Evolutionary conservation across 2,113 vertebrate species (phyloP).

Genomic region (Amphiprion percula): DNA sequence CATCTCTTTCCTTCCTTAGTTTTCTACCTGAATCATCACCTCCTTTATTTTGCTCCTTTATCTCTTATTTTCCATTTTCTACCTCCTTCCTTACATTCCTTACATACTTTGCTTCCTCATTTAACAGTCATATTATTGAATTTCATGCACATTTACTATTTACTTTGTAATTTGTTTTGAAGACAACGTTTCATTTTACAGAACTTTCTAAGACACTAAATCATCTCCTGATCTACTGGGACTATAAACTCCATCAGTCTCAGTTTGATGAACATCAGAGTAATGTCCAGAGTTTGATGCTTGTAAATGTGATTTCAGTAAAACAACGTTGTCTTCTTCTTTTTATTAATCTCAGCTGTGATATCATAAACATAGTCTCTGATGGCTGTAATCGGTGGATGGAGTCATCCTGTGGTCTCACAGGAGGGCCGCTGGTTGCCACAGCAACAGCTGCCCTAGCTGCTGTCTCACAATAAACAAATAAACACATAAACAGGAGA

Average conservation of each 20-base stretch:
- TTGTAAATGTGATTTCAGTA: conserved; percentile 26
- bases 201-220: background rate
- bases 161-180: background rate
- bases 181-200: background rate
- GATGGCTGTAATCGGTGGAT: background rate
- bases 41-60: too few relatives aligned
- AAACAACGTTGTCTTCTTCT: background rate
- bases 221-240: background rate
- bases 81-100: too few relatives aligned
- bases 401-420: background rate
- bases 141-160: too few relatives aligned
- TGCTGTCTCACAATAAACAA: conserved; percentile 12
- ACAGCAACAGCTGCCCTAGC: conserved; percentile 31
- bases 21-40: too few relatives aligned
- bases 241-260: background rate
- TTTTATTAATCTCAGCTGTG: background rate
- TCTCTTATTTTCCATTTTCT: too few relatives aligned
- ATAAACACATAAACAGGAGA: conserved; percentile 47
- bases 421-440: conserved; percentile 27
- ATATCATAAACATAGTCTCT: background rate
- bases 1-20: too few relatives aligned
- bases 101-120: too few relatives aligned
- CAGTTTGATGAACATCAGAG: too few relatives aligned
- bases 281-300: background rate
- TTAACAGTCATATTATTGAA: too few relatives aligned